phyloP scores from a whole-genome alignment of 2,113 vertebrate species.

The Melanerpes formicivorus region DNA sequence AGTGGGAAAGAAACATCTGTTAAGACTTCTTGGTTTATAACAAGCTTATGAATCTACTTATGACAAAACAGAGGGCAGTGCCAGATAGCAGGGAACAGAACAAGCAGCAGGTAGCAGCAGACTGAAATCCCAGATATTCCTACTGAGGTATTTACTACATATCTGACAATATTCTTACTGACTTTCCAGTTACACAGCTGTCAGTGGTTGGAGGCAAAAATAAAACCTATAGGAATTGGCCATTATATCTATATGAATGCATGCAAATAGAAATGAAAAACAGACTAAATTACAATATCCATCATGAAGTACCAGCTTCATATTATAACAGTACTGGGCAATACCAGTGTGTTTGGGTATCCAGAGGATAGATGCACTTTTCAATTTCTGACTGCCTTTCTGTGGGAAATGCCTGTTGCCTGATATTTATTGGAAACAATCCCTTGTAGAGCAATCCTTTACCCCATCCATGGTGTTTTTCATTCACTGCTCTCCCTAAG shows the following conservation, averaged over 20 bases:
- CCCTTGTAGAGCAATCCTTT: not conserved
- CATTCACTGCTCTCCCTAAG: not conserved
- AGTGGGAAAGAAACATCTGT: not conserved
- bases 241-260: not conserved
- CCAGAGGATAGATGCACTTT: not conserved
- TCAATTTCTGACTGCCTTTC: not conserved
- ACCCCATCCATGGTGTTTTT: not conserved
- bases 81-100: not conserved
- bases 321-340: not conserved
- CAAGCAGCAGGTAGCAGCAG: not conserved
- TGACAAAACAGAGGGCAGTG: not conserved
- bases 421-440: not conserved
- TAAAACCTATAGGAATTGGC: not conserved
- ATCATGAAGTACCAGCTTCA: not conserved
- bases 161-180: not conserved
- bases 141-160: not conserved
- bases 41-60: not conserved
- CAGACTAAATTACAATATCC: not conserved
- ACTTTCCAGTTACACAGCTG: not conserved
- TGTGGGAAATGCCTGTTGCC: not conserved
- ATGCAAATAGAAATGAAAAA: not conserved
- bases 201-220: not conserved
- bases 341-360: not conserved
- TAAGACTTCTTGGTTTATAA: not conserved
- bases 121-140: not conserved